phyloP scores from a whole-genome alignment of 2,797 vertebrate species.

The Alca torda region DNA sequence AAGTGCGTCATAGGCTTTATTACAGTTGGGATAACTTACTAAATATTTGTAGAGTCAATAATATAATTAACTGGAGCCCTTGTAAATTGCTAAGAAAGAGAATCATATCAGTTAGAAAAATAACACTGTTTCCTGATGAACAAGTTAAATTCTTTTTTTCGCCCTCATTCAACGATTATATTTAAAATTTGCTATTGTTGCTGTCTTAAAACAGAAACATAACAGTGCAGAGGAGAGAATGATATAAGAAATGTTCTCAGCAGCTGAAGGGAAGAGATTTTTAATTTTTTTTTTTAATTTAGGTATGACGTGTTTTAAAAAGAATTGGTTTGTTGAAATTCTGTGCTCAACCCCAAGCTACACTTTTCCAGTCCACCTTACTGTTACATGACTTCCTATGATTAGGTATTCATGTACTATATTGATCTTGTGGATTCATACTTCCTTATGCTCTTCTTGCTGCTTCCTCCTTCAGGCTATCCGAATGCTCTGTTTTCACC shows the following conservation, averaged over 20 bases:
- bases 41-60: not conserved
- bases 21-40: not conserved
- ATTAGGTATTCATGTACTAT: not conserved
- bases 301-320: accelerated
- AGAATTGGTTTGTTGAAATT: not conserved
- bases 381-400: not conserved
- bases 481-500: not conserved
- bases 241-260: not conserved
- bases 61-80: not conserved
- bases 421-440: not conserved
- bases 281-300: not conserved
- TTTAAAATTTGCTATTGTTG: not conserved
- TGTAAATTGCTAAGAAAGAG: not conserved
- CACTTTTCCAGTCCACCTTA: not conserved
- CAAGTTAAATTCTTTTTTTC: not conserved
- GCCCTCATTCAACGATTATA: not conserved
- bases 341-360: not conserved
- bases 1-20: not conserved
- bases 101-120: not conserved
- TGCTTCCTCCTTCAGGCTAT: not conserved
- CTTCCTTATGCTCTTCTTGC: not conserved
- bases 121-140: not conserved
- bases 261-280: not conserved
- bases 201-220: not conserved
- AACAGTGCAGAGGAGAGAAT: not conserved